Conservation (phyloP, 2,113 vertebrate species). For the Leucosticte australis region DNA sequence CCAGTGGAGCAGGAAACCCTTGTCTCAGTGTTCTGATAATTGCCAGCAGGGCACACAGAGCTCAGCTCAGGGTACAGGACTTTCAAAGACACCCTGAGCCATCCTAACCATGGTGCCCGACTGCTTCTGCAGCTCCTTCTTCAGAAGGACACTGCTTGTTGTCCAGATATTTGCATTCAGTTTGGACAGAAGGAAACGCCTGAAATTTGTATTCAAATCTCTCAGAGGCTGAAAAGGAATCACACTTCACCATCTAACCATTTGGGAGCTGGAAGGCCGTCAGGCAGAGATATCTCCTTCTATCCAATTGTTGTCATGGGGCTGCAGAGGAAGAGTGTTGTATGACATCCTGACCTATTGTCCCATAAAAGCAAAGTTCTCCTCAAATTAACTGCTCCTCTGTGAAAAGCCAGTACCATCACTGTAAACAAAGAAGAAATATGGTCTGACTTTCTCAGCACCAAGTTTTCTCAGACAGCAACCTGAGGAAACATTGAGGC, state of each 20-base stretch:
- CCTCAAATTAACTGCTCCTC: not conserved
- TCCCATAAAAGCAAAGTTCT: constrained; percentile 4
- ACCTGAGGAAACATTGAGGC: not conserved
- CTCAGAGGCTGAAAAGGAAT: not conserved
- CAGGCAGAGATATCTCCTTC: not conserved
- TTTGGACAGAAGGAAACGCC: not conserved
- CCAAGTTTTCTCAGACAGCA: not conserved
- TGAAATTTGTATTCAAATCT: not conserved
- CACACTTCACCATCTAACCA: not conserved
- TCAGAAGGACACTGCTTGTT: not conserved
- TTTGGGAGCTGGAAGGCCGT: not conserved
- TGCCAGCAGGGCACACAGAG: not conserved
- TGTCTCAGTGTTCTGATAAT: not conserved
- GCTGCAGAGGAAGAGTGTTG: constrained; percentile 44
- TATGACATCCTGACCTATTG: constrained; percentile 55
- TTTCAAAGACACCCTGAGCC: not conserved
- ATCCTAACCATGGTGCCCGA: rapidly evolving
- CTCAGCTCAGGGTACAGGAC: not conserved
- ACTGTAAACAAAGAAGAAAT: constrained; percentile 36
- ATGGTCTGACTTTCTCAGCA: not conserved
- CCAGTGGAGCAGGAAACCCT: rapidly evolving
- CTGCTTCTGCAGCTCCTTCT: not conserved
- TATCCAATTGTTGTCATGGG: not conserved
- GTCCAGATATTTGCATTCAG: not conserved
- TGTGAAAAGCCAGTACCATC: not conserved